Conservation (phyloP, 2,113 vertebrate genomes). For the Corapipo altera region DNA sequence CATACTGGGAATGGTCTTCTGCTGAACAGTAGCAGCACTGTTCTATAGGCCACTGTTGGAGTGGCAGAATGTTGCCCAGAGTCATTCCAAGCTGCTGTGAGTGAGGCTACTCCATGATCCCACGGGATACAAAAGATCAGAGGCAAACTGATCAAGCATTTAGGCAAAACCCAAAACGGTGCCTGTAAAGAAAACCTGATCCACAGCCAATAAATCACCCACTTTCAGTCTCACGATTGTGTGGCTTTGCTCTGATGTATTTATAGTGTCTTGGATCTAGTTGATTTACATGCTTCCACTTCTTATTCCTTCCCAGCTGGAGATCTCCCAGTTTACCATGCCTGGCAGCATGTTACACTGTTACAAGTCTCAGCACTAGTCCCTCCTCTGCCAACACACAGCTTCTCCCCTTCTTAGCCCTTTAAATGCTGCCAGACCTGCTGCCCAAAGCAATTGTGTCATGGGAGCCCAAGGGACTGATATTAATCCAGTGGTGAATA, state of each 20-base stretch:
- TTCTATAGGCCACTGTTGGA: not conserved
- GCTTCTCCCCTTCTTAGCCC: not conserved
- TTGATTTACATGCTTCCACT: not conserved
- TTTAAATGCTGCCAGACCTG: not conserved
- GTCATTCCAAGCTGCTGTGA: not conserved
- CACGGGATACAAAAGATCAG: not conserved
- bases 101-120: rapidly evolving
- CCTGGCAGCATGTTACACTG: not conserved
- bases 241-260: not conserved
- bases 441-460: not conserved
- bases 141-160: not conserved
- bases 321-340: not conserved
- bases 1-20: not conserved
- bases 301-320: not conserved
- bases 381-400: not conserved
- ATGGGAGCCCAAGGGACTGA: not conserved
- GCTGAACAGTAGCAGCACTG: not conserved
- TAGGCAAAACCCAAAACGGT: not conserved
- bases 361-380: not conserved
- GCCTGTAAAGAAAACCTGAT: not conserved
- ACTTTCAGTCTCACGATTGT: not conserved
- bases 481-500: not conserved
- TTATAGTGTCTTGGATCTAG: not conserved
- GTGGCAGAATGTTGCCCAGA: not conserved
- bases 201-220: not conserved